Conservation (phyloP, 2,888 invertebrate genomes). For the Fissipunctia ypsillon region DNA sequence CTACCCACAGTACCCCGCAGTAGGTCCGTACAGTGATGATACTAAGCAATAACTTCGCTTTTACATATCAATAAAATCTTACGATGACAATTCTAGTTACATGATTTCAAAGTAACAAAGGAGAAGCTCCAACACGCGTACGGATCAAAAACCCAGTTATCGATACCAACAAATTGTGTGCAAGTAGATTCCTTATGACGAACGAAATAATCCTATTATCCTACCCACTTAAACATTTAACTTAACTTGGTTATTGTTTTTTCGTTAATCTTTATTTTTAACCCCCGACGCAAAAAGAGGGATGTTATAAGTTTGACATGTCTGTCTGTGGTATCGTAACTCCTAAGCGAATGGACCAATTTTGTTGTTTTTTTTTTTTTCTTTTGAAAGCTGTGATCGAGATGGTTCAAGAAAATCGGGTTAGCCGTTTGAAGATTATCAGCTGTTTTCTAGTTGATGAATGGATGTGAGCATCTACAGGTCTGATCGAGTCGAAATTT, state of each 20-base stretch:
- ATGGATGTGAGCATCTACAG: too few relatives aligned
- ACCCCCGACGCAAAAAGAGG: too few relatives aligned
- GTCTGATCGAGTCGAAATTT: too few relatives aligned
- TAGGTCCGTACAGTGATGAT: conserved; percentile 6
- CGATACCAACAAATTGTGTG: conserved; percentile 19
- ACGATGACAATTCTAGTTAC: conserved; percentile 66
- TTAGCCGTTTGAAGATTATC: too few relatives aligned
- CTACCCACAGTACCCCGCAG: background rate
- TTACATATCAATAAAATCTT: conserved; percentile 49
- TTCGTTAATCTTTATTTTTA: background rate
- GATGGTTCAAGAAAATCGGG: too few relatives aligned
- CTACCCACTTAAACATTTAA: background rate
- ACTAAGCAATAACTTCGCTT: conserved; percentile 17
- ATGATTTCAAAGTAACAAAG: conserved; percentile 59
- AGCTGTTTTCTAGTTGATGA: too few relatives aligned
- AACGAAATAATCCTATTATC: conserved; percentile 3
- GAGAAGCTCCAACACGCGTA: conserved; percentile 23
- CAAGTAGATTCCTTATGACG: background rate
- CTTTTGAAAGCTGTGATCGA: too few relatives aligned
- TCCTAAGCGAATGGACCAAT: too few relatives aligned
- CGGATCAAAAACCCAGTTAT: conserved; percentile 23
- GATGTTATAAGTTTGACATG: too few relatives aligned
- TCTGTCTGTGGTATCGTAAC: too few relatives aligned
- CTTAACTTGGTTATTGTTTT: background rate
- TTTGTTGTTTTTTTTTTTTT: too few relatives aligned